Evolutionary conservation across 2,797 vertebrate genomes (phyloP).

Genomic region (Sciurus vulgaris): DNA sequence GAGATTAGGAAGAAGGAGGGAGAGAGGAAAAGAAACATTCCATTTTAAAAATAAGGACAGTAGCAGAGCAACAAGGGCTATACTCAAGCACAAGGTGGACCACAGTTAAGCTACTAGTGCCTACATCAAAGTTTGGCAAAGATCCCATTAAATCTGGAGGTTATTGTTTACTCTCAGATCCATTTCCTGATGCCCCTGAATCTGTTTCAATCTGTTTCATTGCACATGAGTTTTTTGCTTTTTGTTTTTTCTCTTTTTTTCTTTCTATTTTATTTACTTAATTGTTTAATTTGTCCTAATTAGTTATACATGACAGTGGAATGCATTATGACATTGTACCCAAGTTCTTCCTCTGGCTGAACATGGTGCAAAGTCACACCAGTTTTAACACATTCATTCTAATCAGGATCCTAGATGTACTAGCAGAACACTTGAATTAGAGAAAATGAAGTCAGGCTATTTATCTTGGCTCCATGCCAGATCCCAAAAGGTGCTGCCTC

Average conservation of each 20-base stretch:
- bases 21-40: too few species aligned
- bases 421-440: not conserved
- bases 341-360: too few species aligned
- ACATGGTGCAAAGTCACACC: too few species aligned
- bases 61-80: too few species aligned
- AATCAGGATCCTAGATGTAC: not conserved
- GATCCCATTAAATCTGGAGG: not conserved
- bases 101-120: not conserved
- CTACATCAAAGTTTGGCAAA: not conserved
- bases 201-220: not conserved
- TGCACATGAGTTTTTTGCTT: not conserved
- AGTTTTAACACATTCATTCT: not conserved
- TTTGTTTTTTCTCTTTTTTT: too few species aligned
- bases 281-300: too few species aligned
- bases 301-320: too few species aligned
- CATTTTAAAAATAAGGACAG: too few species aligned
- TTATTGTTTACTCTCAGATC: not conserved
- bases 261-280: too few species aligned
- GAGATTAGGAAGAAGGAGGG: too few species aligned
- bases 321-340: too few species aligned
- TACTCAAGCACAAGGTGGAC: too few species aligned
- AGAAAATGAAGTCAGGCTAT: not conserved
- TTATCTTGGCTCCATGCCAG: not conserved
- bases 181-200: not conserved
- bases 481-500: not conserved